Evolutionary conservation across 92 coral and sea anemone species (phyloP).

Genomic region (Desmophyllum pertusum): DNA sequence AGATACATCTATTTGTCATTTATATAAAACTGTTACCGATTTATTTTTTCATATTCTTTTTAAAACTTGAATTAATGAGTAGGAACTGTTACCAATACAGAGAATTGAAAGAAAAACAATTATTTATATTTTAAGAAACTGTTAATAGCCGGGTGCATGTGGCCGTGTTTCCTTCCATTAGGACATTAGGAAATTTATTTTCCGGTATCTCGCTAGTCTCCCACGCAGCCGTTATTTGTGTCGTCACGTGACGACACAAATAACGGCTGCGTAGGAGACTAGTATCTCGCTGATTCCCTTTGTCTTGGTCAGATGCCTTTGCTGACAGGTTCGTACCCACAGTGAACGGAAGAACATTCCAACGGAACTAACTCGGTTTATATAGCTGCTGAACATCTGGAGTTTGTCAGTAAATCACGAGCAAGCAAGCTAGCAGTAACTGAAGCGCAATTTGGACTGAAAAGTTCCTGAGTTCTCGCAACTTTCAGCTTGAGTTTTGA

Average conservation of each 20-base stretch:
- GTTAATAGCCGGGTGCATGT: background rate
- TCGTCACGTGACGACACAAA: too few relatives aligned
- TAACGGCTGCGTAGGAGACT: too few relatives aligned
- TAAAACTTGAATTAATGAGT: too few relatives aligned
- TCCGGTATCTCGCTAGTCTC: background rate
- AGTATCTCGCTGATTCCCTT: too few relatives aligned
- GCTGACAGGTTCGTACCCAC: background rate
- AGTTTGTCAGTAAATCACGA: background rate
- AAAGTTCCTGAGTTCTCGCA: background rate
- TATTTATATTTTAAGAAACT: background rate
- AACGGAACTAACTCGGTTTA: background rate
- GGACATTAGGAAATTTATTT: background rate
- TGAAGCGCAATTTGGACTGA: too few relatives aligned
- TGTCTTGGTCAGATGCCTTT: background rate
- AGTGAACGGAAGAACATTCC: constrained; percentile 4
- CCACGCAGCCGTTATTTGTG: too few relatives aligned
- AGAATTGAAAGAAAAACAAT: background rate
- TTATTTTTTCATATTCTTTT: background rate
- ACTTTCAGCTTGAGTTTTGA: background rate
- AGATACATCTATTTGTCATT: too few relatives aligned
- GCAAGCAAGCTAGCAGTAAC: background rate
- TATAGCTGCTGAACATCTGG: background rate
- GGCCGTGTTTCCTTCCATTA: background rate
- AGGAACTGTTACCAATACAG: background rate
- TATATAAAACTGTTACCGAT: background rate